Conservation (phyloP, 1,140 invertebrate genomes). For the Galendromus occidentalis region DNA sequence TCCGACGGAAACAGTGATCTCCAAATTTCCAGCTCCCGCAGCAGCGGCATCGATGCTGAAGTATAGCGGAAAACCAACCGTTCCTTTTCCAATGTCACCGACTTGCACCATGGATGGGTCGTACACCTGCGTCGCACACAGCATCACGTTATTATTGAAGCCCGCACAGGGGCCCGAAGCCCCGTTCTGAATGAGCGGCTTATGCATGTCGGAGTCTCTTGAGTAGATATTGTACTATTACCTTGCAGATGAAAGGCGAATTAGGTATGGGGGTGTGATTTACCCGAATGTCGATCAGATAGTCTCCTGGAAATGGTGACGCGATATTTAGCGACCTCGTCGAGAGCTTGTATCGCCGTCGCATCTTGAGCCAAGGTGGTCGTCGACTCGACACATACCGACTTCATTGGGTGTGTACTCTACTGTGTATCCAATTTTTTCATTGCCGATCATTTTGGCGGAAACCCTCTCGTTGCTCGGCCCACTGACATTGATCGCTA, state of each 20-base stretch:
- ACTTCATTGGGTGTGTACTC: constrained; percentile 71
- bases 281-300: constrained; percentile 70
- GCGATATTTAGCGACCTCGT: no score
- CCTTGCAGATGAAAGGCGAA: constrained; percentile 53
- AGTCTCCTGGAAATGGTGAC: constrained; percentile 50
- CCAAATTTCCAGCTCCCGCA: constrained; percentile 74
- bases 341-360: no score
- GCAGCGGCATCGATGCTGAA: constrained; percentile 50
- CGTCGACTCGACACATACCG: no score
- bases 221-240: no score
- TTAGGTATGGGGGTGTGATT: constrained; percentile 64
- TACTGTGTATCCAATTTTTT: constrained; percentile 34
- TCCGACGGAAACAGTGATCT: constrained; percentile 94
- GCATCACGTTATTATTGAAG: no score
- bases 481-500: neutral
- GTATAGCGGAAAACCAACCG: constrained; percentile 72
- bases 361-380: no score
- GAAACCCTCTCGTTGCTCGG: neutral
- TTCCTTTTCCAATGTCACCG: constrained; percentile 65
- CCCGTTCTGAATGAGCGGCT: no score
- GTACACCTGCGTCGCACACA: constrained; percentile 57
- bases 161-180: no score
- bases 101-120: constrained; percentile 75
- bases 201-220: no score
- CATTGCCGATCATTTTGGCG: constrained; percentile 18